Evolutionary conservation across 2,888 invertebrate genomes (phyloP), one percentile per base, ranked within the genome.

Genomic region (Oscheius sp.): DNA sequence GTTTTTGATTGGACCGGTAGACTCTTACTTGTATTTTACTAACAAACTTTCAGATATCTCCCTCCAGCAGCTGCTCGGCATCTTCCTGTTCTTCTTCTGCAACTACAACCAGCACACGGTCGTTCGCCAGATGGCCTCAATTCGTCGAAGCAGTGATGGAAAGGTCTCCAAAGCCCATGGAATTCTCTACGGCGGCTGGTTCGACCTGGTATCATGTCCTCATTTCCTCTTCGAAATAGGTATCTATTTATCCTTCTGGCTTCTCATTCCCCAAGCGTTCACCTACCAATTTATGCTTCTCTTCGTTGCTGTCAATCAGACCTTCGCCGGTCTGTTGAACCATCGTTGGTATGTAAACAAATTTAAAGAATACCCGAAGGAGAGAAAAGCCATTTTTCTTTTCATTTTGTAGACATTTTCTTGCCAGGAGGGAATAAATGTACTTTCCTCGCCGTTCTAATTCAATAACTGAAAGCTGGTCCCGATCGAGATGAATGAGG

Each of bases 191-290:
- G 95, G 95, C 0, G 93, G 94, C 65, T 92, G 93, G 90, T 96
- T 96, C 88, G 91, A 94, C 42, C 91, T 92, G 74, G 92, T 96
- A 0, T 94, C 95, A 0, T 93, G 94, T 75, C 96, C 96, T 0
- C 94, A 96, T 85, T 93, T 94, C 89, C 91, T 94, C 84, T 93
- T 93, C 76, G 95, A 95, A 89, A 92, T 94, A 29, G 70, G 76
- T 70, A 82, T 85, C 70, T 85, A 85, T 76, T n/a, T 77, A 32
- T 77, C 80, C 0, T 71, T 85, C 29, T 71, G 66, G 33, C 21
- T 76, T 29, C 70, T 82, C 4, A 75, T 85, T 58, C 77, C 77
- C 9, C 33, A 42, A 5, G 74, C 76, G 2, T n/a, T 37, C 13
- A n/a, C 55, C 50, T 60, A 78, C 76, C 80, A 80, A 81, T 82